A percentile compares a stretch with the other conserved stretches of the same genome.
These are phyloP conservation scores for Campoplex nolae DNA, from an alignment of 2,888 invertebrate genomes.

Conservation along the genomic window DNA sequence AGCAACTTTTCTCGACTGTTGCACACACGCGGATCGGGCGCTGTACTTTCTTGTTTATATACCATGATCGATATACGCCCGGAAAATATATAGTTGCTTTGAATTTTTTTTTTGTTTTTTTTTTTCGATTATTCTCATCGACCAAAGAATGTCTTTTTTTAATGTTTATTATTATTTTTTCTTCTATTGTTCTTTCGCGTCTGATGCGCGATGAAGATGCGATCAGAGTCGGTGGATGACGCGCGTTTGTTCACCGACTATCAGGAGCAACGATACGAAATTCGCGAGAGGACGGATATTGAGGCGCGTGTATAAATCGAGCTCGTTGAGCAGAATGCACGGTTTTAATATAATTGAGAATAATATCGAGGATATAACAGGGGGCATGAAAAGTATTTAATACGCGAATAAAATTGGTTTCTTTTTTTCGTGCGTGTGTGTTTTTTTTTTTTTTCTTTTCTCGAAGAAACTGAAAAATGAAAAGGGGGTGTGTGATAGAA, in stretches of 20 bases:
- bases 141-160: slow-evolving; percentile 30
- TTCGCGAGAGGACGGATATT: slow-evolving; percentile 18
- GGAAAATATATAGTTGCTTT: slow-evolving; percentile 1
- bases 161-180: not conserved
- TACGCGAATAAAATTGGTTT: not conserved
- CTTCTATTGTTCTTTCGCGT: not conserved
- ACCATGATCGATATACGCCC: not conserved
- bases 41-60: slow-evolving; percentile 4
- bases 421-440: not conserved
- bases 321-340: slow-evolving; percentile 19
- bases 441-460: not conserved
- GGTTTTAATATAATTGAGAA: not conserved
- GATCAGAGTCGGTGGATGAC: not conserved
- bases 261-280: slow-evolving; percentile 16
- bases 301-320: slow-evolving; percentile 2
- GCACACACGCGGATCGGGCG: slow-evolving; percentile 10
- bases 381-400: slow-evolving; percentile 7
- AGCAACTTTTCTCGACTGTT: not conserved
- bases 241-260: slow-evolving; percentile 5
- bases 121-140: slow-evolving; percentile 2
- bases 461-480: slow-evolving; percentile 1
- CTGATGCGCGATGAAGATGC: slow-evolving; percentile 1
- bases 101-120: not conserved
- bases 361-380: slow-evolving; percentile 11
- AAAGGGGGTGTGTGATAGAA: not conserved